Conservation (phyloP, 2,113 vertebrate species). For the Syngnathus typhle region DNA sequence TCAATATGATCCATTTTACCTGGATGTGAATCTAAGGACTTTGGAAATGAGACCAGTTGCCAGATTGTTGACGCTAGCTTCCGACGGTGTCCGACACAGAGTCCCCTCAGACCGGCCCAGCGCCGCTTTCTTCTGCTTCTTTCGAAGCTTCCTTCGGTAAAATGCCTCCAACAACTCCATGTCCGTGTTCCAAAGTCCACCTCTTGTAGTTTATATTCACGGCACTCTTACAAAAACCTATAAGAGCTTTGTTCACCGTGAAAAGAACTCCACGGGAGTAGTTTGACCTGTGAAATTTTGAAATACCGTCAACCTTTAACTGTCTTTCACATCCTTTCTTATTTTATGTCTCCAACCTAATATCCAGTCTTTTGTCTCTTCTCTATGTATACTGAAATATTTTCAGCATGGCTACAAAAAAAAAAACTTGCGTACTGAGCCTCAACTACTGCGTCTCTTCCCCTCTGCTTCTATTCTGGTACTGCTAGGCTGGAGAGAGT, state of each 20-base stretch:
- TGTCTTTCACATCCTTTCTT: neutral
- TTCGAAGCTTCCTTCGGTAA: constrained; percentile 63
- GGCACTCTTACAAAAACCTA: neutral
- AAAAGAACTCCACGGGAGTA: neutral
- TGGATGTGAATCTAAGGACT: constrained; percentile 69
- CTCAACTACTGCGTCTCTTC: constrained; percentile 9
- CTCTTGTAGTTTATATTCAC: neutral
- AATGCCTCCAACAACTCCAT: constrained; percentile 65
- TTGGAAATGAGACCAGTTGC: constrained; percentile 66
- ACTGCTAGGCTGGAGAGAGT: constrained; percentile 10
- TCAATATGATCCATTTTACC: constrained; percentile 52
- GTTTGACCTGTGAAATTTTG: neutral
- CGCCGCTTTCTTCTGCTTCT: constrained; percentile 60
- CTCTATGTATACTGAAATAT: neutral
- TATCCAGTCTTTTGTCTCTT: neutral
- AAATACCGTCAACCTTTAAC: neutral
- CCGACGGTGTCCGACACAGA: constrained; percentile 58
- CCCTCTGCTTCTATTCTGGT: neutral
- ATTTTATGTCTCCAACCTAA: neutral
- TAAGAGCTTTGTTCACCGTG: neutral
- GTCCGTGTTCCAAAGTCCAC: neutral
- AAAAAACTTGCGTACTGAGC: neutral
- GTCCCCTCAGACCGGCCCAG: constrained; percentile 51
- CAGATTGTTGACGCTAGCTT: constrained; percentile 55
- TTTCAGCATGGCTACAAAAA: neutral